These are phyloP conservation scores for Astreopora myriophthalma DNA, from an alignment of 64 coral and sea anemone genomes.

Conservation along the genomic window DNA sequence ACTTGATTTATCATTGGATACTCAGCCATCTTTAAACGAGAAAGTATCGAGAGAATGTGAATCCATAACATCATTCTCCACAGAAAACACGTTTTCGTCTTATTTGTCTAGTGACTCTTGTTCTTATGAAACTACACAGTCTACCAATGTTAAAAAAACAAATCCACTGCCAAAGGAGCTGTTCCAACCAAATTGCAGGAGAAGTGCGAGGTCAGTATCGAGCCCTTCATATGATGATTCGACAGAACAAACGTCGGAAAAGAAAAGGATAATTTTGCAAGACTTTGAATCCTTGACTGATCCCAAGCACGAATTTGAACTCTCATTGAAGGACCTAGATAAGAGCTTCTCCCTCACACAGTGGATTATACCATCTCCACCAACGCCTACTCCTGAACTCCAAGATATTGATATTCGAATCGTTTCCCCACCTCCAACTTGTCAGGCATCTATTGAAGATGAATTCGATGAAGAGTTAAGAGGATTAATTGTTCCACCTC, in stretches of 20 bases:
- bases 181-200: not conserved
- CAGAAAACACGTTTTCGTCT: not conserved
- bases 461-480: constrained; percentile 67
- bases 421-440: constrained; percentile 64
- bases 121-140: not conserved
- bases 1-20: not conserved
- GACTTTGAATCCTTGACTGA: not conserved
- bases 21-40: not conserved
- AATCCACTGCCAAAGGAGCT: not conserved
- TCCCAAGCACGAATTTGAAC: not conserved
- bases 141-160: not conserved
- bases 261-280: not conserved
- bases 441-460: not conserved
- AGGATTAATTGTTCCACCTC: constrained; percentile 72
- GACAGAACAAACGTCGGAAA: not conserved
- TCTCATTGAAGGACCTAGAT: not conserved
- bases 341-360: constrained; percentile 42
- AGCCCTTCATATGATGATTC: not conserved
- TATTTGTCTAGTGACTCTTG: not conserved
- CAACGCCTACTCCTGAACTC: constrained; percentile 67
- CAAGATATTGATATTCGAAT: constrained; percentile 63
- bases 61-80: not conserved
- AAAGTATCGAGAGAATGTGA: too few species aligned
- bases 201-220: not conserved
- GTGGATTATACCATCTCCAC: constrained; percentile 85